Percentiles rank a stretch among this genome's conserved stretches.
Evolutionary conservation across 2,888 invertebrate species (phyloP).

Genomic region (Apotomis capreana): DNA sequence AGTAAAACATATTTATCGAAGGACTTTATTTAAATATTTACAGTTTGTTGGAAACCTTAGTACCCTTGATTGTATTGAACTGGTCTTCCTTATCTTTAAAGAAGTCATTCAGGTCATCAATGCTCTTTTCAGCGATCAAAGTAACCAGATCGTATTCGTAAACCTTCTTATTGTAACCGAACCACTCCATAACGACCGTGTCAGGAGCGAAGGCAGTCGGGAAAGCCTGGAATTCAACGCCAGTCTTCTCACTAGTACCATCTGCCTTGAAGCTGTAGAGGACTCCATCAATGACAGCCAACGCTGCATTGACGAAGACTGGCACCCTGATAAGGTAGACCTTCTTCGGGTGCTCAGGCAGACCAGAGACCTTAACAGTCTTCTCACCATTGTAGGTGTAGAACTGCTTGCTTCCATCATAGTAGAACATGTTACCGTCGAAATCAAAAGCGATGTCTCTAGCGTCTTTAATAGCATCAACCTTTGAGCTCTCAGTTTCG

Average conservation of each 20-base stretch:
- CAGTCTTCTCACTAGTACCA: constrained; percentile 53
- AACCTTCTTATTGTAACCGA: constrained; percentile 64
- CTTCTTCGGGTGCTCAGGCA: constrained; percentile 55
- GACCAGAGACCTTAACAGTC: constrained; percentile 54
- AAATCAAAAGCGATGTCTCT: constrained; percentile 64
- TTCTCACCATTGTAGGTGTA: constrained; percentile 56
- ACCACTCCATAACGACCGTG: constrained; percentile 61
- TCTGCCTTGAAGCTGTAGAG: constrained; percentile 57
- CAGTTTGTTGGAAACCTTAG: constrained; percentile 7
- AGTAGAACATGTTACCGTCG: constrained; percentile 63
- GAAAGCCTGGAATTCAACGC: constrained; percentile 51
- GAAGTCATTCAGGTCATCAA: constrained; percentile 52
- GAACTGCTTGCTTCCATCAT: constrained; percentile 54
- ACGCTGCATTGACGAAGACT: constrained; percentile 55
- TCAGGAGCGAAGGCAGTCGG: constrained; percentile 65
- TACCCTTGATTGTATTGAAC: constrained; percentile 56
- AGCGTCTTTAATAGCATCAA: constrained; percentile 57
- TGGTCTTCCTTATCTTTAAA: constrained; percentile 50
- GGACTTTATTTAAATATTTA: constrained; percentile 6
- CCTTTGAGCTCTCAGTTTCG: constrained; percentile 59
- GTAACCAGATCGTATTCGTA: constrained; percentile 64
- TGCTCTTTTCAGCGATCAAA: constrained; percentile 46
- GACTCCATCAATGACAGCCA: constrained; percentile 54
- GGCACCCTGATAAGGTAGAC: constrained; percentile 60
- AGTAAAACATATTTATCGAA: not conserved